phyloP scores from a whole-genome alignment of 2,113 vertebrate genomes.

The Amphiprion percula region DNA sequence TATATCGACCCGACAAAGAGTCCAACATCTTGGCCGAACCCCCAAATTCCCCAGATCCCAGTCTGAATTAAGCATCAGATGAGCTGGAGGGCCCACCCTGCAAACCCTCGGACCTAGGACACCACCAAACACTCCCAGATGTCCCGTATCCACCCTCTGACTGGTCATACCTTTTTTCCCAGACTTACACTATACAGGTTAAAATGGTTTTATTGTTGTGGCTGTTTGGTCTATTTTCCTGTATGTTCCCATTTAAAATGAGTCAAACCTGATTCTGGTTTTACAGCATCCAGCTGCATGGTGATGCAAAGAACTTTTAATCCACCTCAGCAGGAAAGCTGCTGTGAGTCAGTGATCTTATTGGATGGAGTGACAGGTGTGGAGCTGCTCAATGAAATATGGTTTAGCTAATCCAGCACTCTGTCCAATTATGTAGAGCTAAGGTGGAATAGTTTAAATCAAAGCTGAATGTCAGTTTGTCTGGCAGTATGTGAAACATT shows the following conservation, averaged over 20 bases:
- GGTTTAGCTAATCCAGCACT: slow-evolving; percentile 3
- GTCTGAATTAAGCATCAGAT: no score
- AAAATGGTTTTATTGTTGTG: no score
- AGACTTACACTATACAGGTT: no score
- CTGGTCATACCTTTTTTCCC: no score
- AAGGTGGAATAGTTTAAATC: background rate
- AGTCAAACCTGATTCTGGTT: slow-evolving; percentile 3
- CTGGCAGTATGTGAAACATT: background rate
- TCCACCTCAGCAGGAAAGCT: background rate
- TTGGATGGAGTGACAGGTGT: slow-evolving; percentile 3
- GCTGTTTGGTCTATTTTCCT: no score
- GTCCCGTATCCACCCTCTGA: no score
- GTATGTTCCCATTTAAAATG: background rate
- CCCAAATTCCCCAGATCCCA: no score
- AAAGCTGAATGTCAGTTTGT: background rate
- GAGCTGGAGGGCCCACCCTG: no score
- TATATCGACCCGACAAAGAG: no score
- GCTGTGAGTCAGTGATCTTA: background rate
- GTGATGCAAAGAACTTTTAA: slow-evolving; percentile 11
- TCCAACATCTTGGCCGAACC: no score
- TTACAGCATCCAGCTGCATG: background rate
- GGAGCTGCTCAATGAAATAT: slow-evolving; percentile 6
- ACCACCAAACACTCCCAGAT: no score
- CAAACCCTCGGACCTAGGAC: no score
- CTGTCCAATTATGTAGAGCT: background rate